Conservation (phyloP, 2,888 invertebrate genomes). For the Lissocephala sabroskyi region DNA sequence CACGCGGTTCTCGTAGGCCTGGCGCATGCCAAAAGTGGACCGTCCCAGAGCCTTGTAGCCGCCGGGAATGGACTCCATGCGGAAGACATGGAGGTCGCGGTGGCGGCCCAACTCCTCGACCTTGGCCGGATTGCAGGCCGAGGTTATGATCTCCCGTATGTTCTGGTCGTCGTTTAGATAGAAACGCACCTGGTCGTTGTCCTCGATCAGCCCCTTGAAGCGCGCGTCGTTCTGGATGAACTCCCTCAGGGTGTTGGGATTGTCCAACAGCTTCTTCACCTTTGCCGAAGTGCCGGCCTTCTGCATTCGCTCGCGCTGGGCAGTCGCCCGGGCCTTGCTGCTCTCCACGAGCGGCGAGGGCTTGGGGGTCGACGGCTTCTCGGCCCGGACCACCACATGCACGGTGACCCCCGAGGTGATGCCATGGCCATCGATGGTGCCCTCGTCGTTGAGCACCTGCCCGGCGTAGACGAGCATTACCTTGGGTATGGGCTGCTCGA, state of each 20-base stretch:
- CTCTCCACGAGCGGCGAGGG: not conserved
- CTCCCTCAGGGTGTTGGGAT: constrained; percentile 20
- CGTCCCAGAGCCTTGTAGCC: constrained; percentile 16
- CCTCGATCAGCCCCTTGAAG: constrained; percentile 21
- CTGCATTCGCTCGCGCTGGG: not conserved
- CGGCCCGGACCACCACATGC: constrained; percentile 31
- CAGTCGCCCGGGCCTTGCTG: not conserved
- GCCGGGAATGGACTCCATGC: constrained; percentile 36
- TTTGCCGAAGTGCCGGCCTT: not conserved
- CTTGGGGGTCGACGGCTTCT: not conserved
- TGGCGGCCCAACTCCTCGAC: constrained; percentile 30
- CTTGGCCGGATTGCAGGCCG: constrained; percentile 30
- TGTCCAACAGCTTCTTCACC: constrained; percentile 11
- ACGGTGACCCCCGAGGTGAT: constrained; percentile 45
- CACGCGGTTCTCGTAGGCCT: constrained; percentile 34
- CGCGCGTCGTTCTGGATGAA: constrained; percentile 22
- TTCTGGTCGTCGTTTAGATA: constrained; percentile 36
- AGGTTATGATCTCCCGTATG: constrained; percentile 25
- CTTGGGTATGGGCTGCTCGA: constrained; percentile 25
- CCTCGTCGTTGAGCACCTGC: constrained; percentile 33
- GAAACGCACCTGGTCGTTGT: constrained; percentile 20
- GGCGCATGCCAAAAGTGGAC: constrained; percentile 14
- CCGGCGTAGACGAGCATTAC: constrained; percentile 42
- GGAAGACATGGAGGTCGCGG: constrained; percentile 31
- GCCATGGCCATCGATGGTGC: constrained; percentile 38